Evolutionary conservation across 2,888 invertebrate genomes (phyloP), one percentile per base, ranked within the genome.

Genomic region (Pristionchus entomophagus): DNA sequence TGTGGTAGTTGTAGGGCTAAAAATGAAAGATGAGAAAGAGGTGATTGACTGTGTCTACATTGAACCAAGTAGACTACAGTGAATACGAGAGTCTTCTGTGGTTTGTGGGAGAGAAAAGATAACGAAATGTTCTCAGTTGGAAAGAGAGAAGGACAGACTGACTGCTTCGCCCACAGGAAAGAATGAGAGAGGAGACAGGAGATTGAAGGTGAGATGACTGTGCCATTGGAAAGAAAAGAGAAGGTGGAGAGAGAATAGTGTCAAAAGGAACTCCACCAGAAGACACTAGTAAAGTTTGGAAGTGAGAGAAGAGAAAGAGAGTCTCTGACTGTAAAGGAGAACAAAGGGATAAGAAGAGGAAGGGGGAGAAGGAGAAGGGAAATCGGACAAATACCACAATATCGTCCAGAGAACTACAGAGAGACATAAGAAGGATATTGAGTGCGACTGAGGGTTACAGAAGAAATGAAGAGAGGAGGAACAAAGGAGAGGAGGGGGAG

Each of bases 361-460:
- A 69, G 69, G 29, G n/a, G 22, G 41, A 38, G 10, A 38, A 69
- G 69, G 22, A 69, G 69, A 32, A 38, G 56, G n/a, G 56, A 56
- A 69, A 69, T 69, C 69, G 22, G n/a, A 69, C 69, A 38, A 69
- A 69, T 41, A 69, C 69, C 69, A 69, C 17, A 38, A 69, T 69
- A 62, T 62, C 62, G 29, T 62, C 32, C n/a, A 38, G 69, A 69
- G 22, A 38, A 38, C 45, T 45, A 45, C 8, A 45, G 45, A 14
- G 56, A 32, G 26, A 2, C 29, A 62, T 32, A 62, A 32, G 29
- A 14, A 26, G 62, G 62, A 62, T 8, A 56, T 3, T 51, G 19
- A 51, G 51, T 56, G 56, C 0, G 1, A 5, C 56, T 26, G 56
- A 8, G 22, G 5, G 56, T 17, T 26, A 56, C 26, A 26, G n/a